Evolutionary conservation across 2,888 invertebrate genomes (phyloP).

Genomic region (Acrobeloides nanus): DNA sequence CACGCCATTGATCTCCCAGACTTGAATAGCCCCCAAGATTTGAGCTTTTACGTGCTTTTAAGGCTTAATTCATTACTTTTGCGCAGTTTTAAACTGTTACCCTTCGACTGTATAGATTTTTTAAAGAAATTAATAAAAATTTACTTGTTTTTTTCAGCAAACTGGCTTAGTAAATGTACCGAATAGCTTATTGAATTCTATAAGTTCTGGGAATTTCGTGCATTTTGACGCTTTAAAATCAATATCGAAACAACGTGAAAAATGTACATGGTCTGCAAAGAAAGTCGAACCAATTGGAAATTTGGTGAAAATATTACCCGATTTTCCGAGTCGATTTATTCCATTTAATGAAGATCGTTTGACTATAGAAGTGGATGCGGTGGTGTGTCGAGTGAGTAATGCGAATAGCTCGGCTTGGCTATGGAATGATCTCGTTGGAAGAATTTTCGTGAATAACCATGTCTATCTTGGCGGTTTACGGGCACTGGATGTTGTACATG

Average conservation of each 20-base stretch:
- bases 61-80: no score
- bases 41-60: no score
- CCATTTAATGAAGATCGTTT: conserved; percentile 4
- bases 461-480: conserved; percentile 9
- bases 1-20: no score
- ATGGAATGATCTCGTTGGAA: conserved; percentile 43
- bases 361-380: conserved; percentile 17
- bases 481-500: conserved; percentile 22
- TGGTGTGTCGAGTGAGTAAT: conserved; percentile 32
- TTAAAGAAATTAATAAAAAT: no score
- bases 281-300: conserved; percentile 10
- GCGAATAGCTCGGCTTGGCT: conserved; percentile 29
- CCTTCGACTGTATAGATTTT: no score
- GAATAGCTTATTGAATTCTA: no score
- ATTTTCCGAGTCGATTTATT: not conserved
- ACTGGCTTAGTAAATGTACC: no score
- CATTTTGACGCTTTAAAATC: conserved; percentile 8
- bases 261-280: conserved; percentile 13
- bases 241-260: conserved; percentile 7
- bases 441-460: conserved; percentile 12
- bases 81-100: no score
- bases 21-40: no score
- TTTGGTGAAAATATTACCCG: conserved; percentile 7
- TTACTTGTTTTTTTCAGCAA: no score
- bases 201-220: no score